Base-by-base conservation (phyloP, 2,888 invertebrate species). In the Amiota minor region DNA sequence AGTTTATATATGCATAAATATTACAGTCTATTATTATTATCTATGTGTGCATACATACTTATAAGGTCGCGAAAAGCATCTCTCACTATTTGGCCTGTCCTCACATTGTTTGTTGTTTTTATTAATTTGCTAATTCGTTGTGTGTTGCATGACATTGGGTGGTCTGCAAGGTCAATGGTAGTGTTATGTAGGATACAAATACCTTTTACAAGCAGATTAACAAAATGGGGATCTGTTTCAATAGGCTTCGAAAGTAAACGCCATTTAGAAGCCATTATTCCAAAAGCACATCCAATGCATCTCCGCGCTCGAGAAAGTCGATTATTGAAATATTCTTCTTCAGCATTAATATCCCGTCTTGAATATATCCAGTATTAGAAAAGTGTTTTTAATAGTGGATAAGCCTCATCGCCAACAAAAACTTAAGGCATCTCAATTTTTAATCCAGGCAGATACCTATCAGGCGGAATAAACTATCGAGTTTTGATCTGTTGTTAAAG, bases 341-440 rank as follows among this genome's bases (percentile, higher is more conserved):
- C 55, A 46, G 45, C 53, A 53, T 55, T 69, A 20, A 53, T 53
- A 20, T 35, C 45, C 16, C 23, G 6, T 23, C 69, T 50, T 20
- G 69, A 55, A 45, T 69, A 69, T 18, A 35, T 53, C 69, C 23
- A n/a, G n/a, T n/a, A n/a, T n/a, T n/a, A 2, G 1, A 69, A 53
- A n/a, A 69, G 16, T 14, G 45, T 69, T 2, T 23, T 3, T 3
- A 23, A 23, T 23, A 23, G 3, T 23, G 23, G 23, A 23, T 23
- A 23, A 1, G 23, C 23, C 23, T 23, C 23, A 23, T 23, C 23
- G 23, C 23, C 23, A 23, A 23, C 23, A 23, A 23, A 45, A 55
- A 70, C 70, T 18, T 70, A 70, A 18, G 56, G 70, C 70, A 23
- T 23, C 23, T 23, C 16, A 56, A 50, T 70, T 11, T 56, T 35